These are phyloP conservation scores for Pollenia griseotomentosa DNA, from an alignment of 2,888 invertebrate species.

Conservation along the genomic window DNA sequence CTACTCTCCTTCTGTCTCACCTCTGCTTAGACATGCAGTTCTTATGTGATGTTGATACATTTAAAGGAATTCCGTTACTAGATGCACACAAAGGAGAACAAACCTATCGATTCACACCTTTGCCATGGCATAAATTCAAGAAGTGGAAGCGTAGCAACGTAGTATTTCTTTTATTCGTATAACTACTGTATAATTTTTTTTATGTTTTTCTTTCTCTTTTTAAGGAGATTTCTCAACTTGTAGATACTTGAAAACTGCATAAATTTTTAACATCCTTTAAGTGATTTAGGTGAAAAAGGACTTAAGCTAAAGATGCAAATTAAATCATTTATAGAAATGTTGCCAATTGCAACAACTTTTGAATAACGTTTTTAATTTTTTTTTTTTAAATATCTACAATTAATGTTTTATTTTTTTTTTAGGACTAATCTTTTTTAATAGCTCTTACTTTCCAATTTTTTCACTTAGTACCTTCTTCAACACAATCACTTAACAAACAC, in stretches of 20 bases:
- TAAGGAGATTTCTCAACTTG: slow-evolving; percentile 47
- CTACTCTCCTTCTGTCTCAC: not conserved
- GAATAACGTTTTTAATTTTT: no score
- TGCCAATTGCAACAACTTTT: no score
- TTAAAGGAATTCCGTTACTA: slow-evolving; percentile 69
- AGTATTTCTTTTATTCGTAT: slow-evolving; percentile 46
- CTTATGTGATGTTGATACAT: not conserved
- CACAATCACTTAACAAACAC: slow-evolving; percentile 3
- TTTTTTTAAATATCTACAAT: not conserved
- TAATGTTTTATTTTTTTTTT: not conserved
- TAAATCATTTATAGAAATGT: no score
- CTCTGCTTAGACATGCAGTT: not conserved
- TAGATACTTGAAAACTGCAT: slow-evolving; percentile 52
- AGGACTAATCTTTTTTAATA: not conserved
- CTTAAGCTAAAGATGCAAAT: slow-evolving; percentile 4
- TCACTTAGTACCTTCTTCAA: slow-evolving; percentile 11
- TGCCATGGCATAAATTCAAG: slow-evolving; percentile 44
- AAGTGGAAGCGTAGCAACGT: slow-evolving; percentile 23
- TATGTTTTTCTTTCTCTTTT: slow-evolving; percentile 8
- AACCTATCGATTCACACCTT: slow-evolving; percentile 72
- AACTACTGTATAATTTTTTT: slow-evolving; percentile 44
- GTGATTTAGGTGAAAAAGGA: slow-evolving; percentile 4
- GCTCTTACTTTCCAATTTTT: not conserved
- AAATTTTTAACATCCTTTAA: slow-evolving; percentile 40
- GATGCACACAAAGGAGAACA: slow-evolving; percentile 60